Evolutionary conservation across 2,888 invertebrate species (phyloP), one percentile per base, ranked within the genome.

Genomic region (Tetheella fluctuosa): DNA sequence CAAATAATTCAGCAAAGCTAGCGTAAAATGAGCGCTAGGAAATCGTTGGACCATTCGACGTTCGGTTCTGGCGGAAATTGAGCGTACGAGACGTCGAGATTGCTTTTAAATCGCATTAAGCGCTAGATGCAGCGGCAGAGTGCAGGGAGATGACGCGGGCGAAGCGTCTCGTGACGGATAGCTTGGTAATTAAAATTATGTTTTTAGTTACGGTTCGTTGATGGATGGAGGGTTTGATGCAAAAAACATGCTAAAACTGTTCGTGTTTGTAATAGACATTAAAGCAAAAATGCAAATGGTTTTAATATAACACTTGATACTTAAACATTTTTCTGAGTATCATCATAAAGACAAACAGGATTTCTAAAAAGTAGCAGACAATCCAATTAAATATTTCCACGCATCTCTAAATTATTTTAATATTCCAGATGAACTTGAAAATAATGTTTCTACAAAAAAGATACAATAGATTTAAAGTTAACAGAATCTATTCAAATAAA

Each of bases 31-130:
- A 20, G 52, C 55, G 59, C 57, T 68, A 69, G 66, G 68, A 70
- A 71, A 73, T 68, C 66, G 70, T 57, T 55, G 64, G 72, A 79
- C 80, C 77, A 79, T 77, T 74, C 73, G 79, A 79, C 81, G 83
- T 88, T 86, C 73, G 76, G 73, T 71, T 71, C 55, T 48, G 55
- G 34, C 83, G 90, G 90, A 91, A 91, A 90, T 90, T 88, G 86
- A 85, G 84, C 88, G 84, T 77, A 80, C 81, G 76, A 72, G 75
- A 71, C 76, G 75, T 59, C 77, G 86, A 88, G 88, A 91, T 91
- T 90, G 91, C 85, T 88, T 90, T 90, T 89, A 90, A 90, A 91
- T 90, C 85, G 78, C 77, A 80, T 91, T 90, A 88, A 73, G 78
- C 81, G 85, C 82, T 71, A 64, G 69, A 67, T 76, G 76, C 76